A percentile compares a stretch with the other conserved stretches of the same genome.
Evolutionary conservation across 2,113 vertebrate genomes (phyloP).

Genomic region (Tragelaphus strepsiceros): DNA sequence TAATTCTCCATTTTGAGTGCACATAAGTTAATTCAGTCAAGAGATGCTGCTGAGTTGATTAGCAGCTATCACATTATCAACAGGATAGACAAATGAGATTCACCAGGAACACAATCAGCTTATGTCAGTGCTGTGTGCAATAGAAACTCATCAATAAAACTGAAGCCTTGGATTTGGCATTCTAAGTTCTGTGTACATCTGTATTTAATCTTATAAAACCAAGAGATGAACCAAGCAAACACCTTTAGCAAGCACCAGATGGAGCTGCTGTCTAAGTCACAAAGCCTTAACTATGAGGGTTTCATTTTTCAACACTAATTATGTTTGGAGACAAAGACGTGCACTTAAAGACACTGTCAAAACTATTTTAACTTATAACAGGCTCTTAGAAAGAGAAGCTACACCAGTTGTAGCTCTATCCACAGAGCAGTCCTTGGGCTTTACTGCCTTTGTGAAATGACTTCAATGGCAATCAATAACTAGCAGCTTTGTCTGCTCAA

Average conservation of each 20-base stretch:
- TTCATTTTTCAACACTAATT: constrained; percentile 72
- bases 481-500: constrained; percentile 42
- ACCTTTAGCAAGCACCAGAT: constrained; percentile 76
- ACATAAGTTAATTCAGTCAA: background rate
- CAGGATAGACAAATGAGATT: background rate
- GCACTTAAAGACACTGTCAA: constrained; percentile 61
- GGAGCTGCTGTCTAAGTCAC: constrained; percentile 80
- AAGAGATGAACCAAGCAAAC: constrained; percentile 21
- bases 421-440: constrained; percentile 45
- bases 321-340: constrained; percentile 75
- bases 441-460: constrained; percentile 21
- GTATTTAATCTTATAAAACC: background rate
- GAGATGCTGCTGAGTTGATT: background rate
- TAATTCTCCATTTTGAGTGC: background rate
- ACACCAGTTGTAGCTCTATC: constrained; percentile 28
- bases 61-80: background rate
- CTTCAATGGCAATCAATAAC: background rate
- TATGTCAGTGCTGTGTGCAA: background rate
- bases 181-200: background rate
- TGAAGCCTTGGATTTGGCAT: background rate
- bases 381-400: constrained; percentile 55
- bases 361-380: constrained; percentile 59
- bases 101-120: background rate
- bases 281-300: constrained; percentile 16
- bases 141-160: background rate